phyloP scores from a whole-genome alignment of 1,140 invertebrate genomes.

The Scylla paramamosain region DNA sequence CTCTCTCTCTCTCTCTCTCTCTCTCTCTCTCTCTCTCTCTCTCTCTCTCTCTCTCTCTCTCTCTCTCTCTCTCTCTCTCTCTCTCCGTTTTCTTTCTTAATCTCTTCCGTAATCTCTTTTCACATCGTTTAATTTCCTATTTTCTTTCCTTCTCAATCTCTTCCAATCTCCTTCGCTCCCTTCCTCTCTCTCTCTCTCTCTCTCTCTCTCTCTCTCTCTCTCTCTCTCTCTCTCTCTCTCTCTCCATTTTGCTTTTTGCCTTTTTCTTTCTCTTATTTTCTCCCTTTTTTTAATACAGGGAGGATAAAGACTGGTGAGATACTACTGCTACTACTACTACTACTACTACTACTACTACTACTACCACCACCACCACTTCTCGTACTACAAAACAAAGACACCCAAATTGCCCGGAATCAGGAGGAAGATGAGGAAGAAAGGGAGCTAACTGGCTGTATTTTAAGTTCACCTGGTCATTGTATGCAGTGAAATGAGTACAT shows the following conservation, averaged over 20 bases:
- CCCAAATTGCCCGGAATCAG: no score
- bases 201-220: not conserved
- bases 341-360: slow-evolving; percentile 16
- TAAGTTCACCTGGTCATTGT: no score
- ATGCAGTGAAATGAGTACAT: no score
- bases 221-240: slow-evolving; percentile 5
- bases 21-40: no score
- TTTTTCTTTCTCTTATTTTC: not conserved
- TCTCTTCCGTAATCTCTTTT: slow-evolving; percentile 3
- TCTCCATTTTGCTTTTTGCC: not conserved
- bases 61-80: slow-evolving; percentile 12
- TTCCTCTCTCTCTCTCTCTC: no score
- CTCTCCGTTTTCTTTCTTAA: not conserved
- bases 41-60: slow-evolving; percentile 18
- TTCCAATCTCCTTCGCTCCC: not conserved
- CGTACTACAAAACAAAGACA: no score
- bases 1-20: no score
- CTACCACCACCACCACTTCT: not conserved
- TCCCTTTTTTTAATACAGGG: no score
- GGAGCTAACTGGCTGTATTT: no score
- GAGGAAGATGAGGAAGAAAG: no score
- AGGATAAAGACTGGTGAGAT: not conserved
- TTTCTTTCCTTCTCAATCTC: no score
- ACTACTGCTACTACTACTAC: slow-evolving; percentile 14
- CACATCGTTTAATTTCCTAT: not conserved